These are phyloP conservation scores for Drosophila gunungcola DNA, from an alignment of 1,140 invertebrate species.

Conservation along the genomic window DNA sequence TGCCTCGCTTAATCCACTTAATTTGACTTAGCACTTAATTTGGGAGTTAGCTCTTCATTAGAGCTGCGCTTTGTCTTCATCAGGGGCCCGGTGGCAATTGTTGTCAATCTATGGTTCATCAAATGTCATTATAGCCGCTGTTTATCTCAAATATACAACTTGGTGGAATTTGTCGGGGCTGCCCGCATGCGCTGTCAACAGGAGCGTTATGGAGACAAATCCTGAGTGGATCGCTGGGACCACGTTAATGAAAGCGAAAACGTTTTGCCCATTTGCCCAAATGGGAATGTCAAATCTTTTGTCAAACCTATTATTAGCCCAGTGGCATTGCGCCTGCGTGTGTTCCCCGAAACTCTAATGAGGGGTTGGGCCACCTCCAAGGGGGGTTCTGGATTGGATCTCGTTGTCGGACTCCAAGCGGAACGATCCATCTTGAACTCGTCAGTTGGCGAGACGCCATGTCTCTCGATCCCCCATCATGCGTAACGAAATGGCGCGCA, in stretches of 20 bases:
- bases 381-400: conserved; percentile 41
- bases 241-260: conserved; percentile 46
- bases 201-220: conserved; percentile 34
- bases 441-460: conserved; percentile 43
- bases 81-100: conserved; percentile 40
- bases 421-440: conserved; percentile 67
- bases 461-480: conserved; percentile 33
- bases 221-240: conserved; percentile 28
- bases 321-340: conserved; percentile 35
- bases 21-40: conserved; percentile 16
- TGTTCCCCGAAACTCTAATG: conserved; percentile 22
- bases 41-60: conserved; percentile 23
- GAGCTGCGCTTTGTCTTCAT: conserved; percentile 43
- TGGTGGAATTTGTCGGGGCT: conserved; percentile 13
- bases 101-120: conserved; percentile 62
- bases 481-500: conserved; percentile 72
- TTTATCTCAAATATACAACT: conserved; percentile 20
- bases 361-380: conserved; percentile 20
- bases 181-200: conserved; percentile 75
- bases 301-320: conserved; percentile 74
- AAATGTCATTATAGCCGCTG: conserved; percentile 16
- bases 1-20: conserved; percentile 1
- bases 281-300: conserved; percentile 79
- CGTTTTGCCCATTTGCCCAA: conserved; percentile 59
- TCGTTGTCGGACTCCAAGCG: conserved; percentile 16